These are phyloP conservation scores for Acrocera orbiculus DNA, from an alignment of 2,888 invertebrate species.

Conservation along the genomic window DNA sequence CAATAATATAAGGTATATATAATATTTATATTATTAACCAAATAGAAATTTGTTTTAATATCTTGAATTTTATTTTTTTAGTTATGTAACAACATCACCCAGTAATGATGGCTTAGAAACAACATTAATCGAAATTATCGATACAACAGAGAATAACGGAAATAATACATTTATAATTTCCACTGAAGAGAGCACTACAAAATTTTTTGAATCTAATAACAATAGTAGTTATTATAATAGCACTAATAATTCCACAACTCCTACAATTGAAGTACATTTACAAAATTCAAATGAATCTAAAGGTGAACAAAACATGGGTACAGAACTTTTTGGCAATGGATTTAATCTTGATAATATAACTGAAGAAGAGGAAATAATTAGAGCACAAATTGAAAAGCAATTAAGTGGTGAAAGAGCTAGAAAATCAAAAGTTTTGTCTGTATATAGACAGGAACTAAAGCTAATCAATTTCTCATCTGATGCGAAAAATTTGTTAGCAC, in stretches of 20 bases:
- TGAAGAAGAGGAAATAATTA: slow-evolving; percentile 17
- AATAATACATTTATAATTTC: no score
- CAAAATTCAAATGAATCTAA: no score
- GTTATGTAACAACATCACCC: no score
- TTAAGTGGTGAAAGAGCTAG: slow-evolving; percentile 19
- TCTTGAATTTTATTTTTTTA: no score
- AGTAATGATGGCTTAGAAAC: no score
- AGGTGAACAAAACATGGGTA: not conserved
- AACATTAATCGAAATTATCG: no score
- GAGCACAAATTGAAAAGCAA: slow-evolving; percentile 9
- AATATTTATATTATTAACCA: no score
- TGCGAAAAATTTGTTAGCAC: slow-evolving; percentile 22
- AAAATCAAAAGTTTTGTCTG: slow-evolving; percentile 25
- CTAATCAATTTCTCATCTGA: slow-evolving; percentile 24
- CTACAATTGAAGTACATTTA: no score
- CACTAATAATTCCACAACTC: not conserved
- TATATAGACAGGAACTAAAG: slow-evolving; percentile 24
- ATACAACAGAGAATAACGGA: no score
- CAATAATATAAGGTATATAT: no score
- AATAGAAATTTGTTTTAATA: no score
- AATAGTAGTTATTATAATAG: not conserved
- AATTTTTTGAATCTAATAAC: not conserved
- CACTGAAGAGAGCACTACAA: not conserved
- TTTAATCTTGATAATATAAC: slow-evolving; percentile 25
- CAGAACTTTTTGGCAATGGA: no score